These are phyloP conservation scores for Cariama cristata DNA, from an alignment of 2,113 vertebrate genomes.

Conservation along the genomic window DNA sequence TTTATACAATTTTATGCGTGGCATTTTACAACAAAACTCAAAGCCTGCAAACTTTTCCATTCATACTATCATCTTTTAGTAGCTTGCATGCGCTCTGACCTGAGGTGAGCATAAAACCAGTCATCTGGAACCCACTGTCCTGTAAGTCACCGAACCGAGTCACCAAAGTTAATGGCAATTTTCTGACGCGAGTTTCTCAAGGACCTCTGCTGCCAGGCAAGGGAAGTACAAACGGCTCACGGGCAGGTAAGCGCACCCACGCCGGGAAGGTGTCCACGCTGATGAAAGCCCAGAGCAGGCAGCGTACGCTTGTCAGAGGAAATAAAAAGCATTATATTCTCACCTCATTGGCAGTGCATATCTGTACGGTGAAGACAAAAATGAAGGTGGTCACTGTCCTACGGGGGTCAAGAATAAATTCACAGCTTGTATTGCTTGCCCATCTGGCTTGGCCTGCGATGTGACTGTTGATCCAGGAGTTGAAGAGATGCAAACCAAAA, in stretches of 20 bases:
- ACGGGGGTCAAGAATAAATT: conserved; percentile 11
- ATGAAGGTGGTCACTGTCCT: background rate
- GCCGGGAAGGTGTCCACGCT: background rate
- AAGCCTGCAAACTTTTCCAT: background rate
- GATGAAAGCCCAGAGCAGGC: background rate
- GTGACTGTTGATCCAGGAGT: conserved; percentile 44
- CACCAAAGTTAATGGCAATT: background rate
- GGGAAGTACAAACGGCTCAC: background rate
- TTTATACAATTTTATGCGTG: background rate
- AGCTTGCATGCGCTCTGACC: background rate
- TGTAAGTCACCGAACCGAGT: background rate
- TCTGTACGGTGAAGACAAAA: conserved; percentile 5
- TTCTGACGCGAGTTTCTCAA: conserved; percentile 25
- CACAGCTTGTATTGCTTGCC: conserved; percentile 61
- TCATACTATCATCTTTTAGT: background rate
- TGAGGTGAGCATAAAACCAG: background rate
- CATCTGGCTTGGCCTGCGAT: conserved; percentile 15
- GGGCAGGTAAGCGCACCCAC: background rate
- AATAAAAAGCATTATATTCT: conserved; percentile 17
- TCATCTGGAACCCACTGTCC: conserved; percentile 20
- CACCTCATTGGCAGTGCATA: conserved; percentile 71
- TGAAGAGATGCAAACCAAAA: conserved; percentile 44
- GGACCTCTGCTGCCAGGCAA: conserved; percentile 56
- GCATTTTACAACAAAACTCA: background rate
- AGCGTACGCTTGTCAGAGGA: background rate